phyloP scores from a whole-genome alignment of 1,140 invertebrate species.

The Drosophila rhopaloa region DNA sequence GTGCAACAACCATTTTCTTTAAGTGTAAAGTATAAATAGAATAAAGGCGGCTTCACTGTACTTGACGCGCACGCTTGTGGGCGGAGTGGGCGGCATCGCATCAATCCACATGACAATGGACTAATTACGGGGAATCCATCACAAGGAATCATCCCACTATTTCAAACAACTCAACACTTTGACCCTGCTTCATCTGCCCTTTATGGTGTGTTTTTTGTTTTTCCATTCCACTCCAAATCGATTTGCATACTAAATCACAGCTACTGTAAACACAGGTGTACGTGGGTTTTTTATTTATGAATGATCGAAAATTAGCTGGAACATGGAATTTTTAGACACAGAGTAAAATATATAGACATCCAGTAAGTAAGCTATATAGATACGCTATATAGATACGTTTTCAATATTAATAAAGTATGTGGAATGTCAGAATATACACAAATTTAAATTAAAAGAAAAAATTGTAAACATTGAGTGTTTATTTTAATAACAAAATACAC shows the following conservation, averaged over 20 bases:
- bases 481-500: too few relatives aligned
- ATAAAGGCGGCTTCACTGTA: conserved; percentile 16
- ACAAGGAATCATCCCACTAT: conserved; percentile 22
- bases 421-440: too few relatives aligned
- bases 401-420: too few relatives aligned
- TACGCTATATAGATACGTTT: too few relatives aligned
- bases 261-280: conserved; percentile 15
- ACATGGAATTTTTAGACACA: background rate
- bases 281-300: conserved; percentile 7
- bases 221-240: conserved; percentile 4
- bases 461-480: too few relatives aligned
- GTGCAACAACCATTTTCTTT: background rate
- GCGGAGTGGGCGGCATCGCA: conserved; percentile 34
- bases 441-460: too few relatives aligned
- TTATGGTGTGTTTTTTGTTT: background rate
- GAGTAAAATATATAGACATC: background rate
- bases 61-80: conserved; percentile 22
- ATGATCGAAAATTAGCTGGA: background rate
- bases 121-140: conserved; percentile 44
- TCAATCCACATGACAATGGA: conserved; percentile 43
- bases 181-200: conserved; percentile 15
- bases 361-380: too few relatives aligned
- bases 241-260: conserved; percentile 27
- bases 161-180: conserved; percentile 34
- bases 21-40: conserved; percentile 8